Evolutionary conservation across 1,140 invertebrate species (phyloP).

Genomic region (Drosophila rufa): DNA sequence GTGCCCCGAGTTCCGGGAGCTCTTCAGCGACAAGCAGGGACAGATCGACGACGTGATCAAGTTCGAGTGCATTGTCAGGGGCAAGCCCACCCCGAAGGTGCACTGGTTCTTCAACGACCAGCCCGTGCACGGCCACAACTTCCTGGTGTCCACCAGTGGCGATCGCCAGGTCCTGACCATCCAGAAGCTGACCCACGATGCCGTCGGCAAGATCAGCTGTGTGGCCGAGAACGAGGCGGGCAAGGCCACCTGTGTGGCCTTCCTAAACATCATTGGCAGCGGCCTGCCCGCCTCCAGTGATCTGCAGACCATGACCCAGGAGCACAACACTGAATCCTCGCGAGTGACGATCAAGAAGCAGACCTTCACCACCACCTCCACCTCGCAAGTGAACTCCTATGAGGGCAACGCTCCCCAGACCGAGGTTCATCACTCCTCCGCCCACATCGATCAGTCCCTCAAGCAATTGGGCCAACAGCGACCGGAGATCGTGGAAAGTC

Average conservation of each 20-base stretch:
- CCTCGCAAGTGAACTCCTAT: constrained; percentile 83
- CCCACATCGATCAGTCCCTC: constrained; percentile 77
- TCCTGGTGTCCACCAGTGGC: constrained; percentile 89
- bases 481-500: constrained; percentile 78
- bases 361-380: constrained; percentile 81
- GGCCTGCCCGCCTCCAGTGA: constrained; percentile 62
- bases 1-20: constrained; percentile 89
- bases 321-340: constrained; percentile 82
- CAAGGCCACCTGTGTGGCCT: constrained; percentile 89
- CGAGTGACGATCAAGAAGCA: constrained; percentile 83
- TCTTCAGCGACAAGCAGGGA: constrained; percentile 89
- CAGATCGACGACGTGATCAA: constrained; percentile 96
- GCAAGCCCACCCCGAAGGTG: constrained; percentile 92
- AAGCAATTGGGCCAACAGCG: constrained; percentile 76
- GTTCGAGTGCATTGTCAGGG: constrained; percentile 91
- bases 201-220: constrained; percentile 89
- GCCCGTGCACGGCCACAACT: constrained; percentile 90
- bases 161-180: constrained; percentile 90
- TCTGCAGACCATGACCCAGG: constrained; percentile 71
- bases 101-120: constrained; percentile 92
- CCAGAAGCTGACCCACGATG: constrained; percentile 86
- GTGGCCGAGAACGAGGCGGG: constrained; percentile 91
- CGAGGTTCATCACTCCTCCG: constrained; percentile 74
- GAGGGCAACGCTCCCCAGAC: constrained; percentile 81
- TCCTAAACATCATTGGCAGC: constrained; percentile 86